Evolutionary conservation across 1,140 invertebrate genomes (phyloP), one percentile per base, ranked within the genome.

Genomic region (Drosophila tropicalis): DNA sequence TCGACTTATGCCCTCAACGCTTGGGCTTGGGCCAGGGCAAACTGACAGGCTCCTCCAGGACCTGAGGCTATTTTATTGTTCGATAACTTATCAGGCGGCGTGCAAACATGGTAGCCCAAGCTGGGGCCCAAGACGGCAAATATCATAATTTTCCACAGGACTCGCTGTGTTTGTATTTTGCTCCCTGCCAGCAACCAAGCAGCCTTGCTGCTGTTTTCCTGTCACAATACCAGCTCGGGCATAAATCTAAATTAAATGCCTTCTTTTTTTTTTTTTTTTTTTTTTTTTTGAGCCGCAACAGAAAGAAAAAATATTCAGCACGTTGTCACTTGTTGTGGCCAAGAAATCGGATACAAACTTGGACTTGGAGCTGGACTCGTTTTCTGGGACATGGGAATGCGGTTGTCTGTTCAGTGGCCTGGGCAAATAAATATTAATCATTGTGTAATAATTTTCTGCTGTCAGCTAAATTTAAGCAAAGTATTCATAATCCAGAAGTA

Each of bases 391-490:
- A 57, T 57, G 40, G 34, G n/a, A 12, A 60, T 62, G 44, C 51
- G 25, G 12, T 32, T 41, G 62, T 55, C 79, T 81, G 75, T 55
- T 64, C 67, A 74, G 66, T 81, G 67, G 81, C 70, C 73, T 72
- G 72, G 60, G 75, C 80, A 84, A 90, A 90, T 89, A 90, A 89
- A 91, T 90, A 90, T 90, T 90, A 91, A 90, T 90, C 89, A 90
- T 90, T 89, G 79, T 72, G 79, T 85, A 90, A 90, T 90, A 90
- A 90, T 90, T 90, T 90, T 90, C 81, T 89, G 89, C 89, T 91
- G 89, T 90, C 89, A 82, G 89, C 89, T 84, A 89, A 91, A 90
- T 90, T 90, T 84, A 90, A 85, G 89, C 80, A 91, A 90, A 81
- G 84, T 89, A 90, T 90, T 90, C 89, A 90, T 91, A 90, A 90